Evolutionary conservation across 2,888 invertebrate genomes (phyloP).

Genomic region (Agrotis exclamationis): DNA sequence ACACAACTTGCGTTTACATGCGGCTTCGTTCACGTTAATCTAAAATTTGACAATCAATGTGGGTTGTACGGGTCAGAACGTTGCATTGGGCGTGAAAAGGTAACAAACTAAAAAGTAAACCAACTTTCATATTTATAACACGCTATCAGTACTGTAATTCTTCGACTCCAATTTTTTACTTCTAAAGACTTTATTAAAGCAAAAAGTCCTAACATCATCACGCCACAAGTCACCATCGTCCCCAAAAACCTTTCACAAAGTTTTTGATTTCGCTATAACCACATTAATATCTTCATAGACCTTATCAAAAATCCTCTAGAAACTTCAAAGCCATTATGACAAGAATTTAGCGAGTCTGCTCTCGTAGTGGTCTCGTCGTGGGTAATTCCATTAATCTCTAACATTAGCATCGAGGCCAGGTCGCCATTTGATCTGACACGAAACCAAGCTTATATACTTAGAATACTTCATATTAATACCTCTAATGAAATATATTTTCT

Average conservation of each 20-base stretch:
- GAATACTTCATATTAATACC: constrained; percentile 79
- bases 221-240: constrained; percentile 4
- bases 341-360: constrained; percentile 75
- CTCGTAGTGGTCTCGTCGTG: constrained; percentile 71
- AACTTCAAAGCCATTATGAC: constrained; percentile 74
- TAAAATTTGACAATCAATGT: no score
- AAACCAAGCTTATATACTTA: constrained; percentile 75
- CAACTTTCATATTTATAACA: no score
- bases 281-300: constrained; percentile 47
- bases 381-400: constrained; percentile 86
- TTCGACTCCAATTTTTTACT: background rate
- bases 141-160: background rate
- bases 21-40: no score
- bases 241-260: constrained; percentile 2
- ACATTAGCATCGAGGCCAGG: constrained; percentile 85
- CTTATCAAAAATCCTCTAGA: constrained; percentile 58
- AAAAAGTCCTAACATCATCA: background rate
- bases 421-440: constrained; percentile 82
- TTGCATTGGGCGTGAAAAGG: no score
- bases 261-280: constrained; percentile 37
- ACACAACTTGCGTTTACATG: no score
- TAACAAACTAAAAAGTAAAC: no score
- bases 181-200: background rate
- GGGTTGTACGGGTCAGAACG: no score
- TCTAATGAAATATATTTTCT: constrained; percentile 79